phyloP scores from a whole-genome alignment of 2,888 invertebrate genomes.

The Tachystola acroxantha region DNA sequence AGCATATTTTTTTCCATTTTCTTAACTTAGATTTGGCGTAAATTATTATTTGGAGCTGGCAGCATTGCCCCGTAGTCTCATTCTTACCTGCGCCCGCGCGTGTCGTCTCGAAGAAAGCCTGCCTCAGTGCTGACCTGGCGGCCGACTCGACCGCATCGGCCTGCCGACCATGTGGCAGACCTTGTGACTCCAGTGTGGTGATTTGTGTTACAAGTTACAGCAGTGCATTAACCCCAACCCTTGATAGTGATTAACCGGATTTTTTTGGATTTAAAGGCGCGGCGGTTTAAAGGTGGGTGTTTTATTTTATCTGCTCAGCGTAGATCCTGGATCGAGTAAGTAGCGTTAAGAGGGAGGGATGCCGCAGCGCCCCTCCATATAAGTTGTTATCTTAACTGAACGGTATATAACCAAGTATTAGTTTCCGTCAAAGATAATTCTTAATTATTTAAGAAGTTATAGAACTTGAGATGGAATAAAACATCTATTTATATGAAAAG shows the following conservation, averaged over 20 bases:
- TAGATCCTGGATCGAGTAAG: constrained; percentile 9
- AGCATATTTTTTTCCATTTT: too few species aligned
- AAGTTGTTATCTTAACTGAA: too few species aligned
- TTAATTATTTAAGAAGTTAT: too few species aligned
- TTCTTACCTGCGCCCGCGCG: constrained; percentile 58
- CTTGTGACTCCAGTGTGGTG: constrained; percentile 70
- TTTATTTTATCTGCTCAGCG: constrained; percentile 17
- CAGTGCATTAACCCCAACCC: constrained; percentile 72
- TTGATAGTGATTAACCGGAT: constrained; percentile 74
- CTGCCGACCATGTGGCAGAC: constrained; percentile 53
- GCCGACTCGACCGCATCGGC: constrained; percentile 68
- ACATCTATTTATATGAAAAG: too few species aligned
- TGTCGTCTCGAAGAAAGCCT: constrained; percentile 68
- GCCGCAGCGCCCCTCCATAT: too few species aligned
- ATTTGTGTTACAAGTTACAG: constrained; percentile 59
- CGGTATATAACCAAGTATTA: too few species aligned
- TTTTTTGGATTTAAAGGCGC: constrained; percentile 52
- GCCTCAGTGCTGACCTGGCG: constrained; percentile 73
- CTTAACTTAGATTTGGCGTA: too few species aligned
- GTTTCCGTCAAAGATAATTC: too few species aligned
- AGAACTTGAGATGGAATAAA: too few species aligned
- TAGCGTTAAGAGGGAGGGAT: constrained; percentile 14
- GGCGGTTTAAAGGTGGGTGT: constrained; percentile 62
- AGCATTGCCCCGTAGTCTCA: constrained; percentile 49
- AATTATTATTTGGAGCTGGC: too few species aligned